Conservation (phyloP, 2,797 vertebrate genomes). For the Glossophaga mutica region DNA sequence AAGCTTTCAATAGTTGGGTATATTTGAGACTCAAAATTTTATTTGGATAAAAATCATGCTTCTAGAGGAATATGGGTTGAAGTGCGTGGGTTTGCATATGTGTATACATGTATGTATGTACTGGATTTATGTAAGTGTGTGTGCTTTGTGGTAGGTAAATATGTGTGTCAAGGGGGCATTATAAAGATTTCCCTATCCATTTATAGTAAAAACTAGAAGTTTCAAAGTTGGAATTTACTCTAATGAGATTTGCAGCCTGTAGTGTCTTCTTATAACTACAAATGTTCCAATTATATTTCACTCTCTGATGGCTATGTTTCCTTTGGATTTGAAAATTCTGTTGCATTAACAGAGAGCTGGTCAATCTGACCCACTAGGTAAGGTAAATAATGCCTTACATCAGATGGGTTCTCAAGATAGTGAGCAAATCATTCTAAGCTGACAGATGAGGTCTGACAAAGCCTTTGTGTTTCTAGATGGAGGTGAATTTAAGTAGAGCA, state of each 20-base stretch:
- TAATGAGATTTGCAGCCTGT: neutral
- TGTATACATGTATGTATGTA: neutral
- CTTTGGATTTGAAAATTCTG: neutral
- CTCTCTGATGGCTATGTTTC: neutral
- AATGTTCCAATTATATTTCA: neutral
- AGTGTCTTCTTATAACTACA: neutral
- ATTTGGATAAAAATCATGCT: conserved; percentile 9
- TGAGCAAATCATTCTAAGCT: neutral
- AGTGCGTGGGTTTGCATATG: neutral
- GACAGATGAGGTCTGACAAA: neutral
- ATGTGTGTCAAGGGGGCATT: neutral
- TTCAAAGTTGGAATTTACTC: neutral
- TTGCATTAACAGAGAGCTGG: neutral
- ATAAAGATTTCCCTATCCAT: neutral
- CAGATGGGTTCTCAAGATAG: neutral
- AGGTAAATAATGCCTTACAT: neutral
- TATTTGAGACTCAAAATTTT: neutral
- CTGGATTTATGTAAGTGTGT: neutral
- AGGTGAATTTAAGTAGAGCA: neutral
- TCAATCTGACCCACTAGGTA: neutral
- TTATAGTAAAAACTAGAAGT: neutral
- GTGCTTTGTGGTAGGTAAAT: neutral
- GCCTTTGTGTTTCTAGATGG: neutral
- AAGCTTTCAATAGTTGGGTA: neutral
- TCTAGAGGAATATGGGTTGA: neutral